Base-by-base conservation (phyloP, 1,140 invertebrate genomes). In the Drosophila subpulchrella region DNA sequence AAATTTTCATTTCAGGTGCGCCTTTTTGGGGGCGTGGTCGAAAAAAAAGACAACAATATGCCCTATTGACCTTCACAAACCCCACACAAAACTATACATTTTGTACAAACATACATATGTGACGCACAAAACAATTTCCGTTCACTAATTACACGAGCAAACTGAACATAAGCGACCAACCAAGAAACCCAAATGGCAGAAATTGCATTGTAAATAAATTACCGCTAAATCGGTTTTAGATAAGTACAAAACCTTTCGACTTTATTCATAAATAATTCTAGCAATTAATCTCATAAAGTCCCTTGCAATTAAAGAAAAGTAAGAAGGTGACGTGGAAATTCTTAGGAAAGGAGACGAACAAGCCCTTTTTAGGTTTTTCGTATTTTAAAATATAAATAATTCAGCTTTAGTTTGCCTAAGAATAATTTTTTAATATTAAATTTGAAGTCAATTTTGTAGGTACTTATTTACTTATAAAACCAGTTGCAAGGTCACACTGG, bases 121-220 rank as follows among this genome's bases (percentile, higher is more conserved):
- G 73, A 70, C 54, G 75, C 72, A 61, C 36, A 76, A 71, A 71
- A 58, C 56, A 73, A 81, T 81, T 76, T 81, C 78, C 72, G 78
- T 56, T 81, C 73, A 81, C 78, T 81, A 81, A 81, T 81, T 81
- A 81, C 78, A 81, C 57, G 70, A 75, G 51, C 53, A 72, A 73
- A 72, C 46, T 60, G 47, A 73, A 73, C 47, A 67, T 54, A 67
- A 67, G 46, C 44, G 24, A 20, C 36, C 61, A 58, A 78, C 51
- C 54, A 57, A 57, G 44, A 55, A 46, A 39, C 4, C 34, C 46
- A 41, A 58, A 50, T 63, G 51, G 42, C 55, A 71, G 62, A 57
- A 58, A 81, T 58, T 71, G 68, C 65, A 71, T 71, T 71, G 65
- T 71, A 42, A 71, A 71, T 71, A 57, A 50, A 71, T 71, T 58